Base-by-base conservation (phyloP, 2,888 invertebrate genomes). In the Phaedon cochleariae region DNA sequence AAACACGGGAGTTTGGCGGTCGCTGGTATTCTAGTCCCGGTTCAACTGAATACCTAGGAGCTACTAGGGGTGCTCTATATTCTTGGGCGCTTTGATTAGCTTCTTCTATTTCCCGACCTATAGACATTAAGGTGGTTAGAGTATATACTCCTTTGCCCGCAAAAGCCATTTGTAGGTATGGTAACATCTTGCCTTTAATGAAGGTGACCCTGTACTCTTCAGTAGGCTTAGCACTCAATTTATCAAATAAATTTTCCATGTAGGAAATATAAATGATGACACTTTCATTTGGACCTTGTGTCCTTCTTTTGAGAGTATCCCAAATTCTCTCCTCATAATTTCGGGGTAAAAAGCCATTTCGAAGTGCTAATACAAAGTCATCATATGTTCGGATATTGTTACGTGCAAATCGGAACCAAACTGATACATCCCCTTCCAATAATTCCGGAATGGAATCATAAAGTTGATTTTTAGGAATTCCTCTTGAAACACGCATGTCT, bases 391-490 rank as follows among this genome's bases (percentile, higher is more conserved):
- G 0, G 18, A 49, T 49, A 20, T 49, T 2, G 7, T 18, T 18
- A 17, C 49, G 20, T 1, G 49, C 49, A 49, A 49, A 49, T 17
- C 49, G 21, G 51, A 26, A 51, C 22, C 51, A 51, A 51, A 51
- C 51, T 15, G 26, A 51, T 26, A 22, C 51, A 51, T 51, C 51
- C 21, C 51, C 21, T 22, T 51, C 51, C 26, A 22, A 51, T 17
- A 51, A n/a, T 51, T 51, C 51, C 15, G 51, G 51, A 51, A 51
- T 51, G 6, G 51, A 51, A 26, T 51, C 26, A 51, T 51, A 51
- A 15, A 51, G 26, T 17, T 51, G 51, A 26, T 1, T 51, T 21
- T 26, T 51, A 21, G 51, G 6, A 1, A 51, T 21, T 21, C 7
- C 6, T 7, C 26, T 18, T 21, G 51, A 51, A 22, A 51, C 22